Percentiles rank a stretch among this genome's conserved stretches.
Conservation (phyloP, 2,888 invertebrate genomes). For the Ariolimax columbianus region DNA sequence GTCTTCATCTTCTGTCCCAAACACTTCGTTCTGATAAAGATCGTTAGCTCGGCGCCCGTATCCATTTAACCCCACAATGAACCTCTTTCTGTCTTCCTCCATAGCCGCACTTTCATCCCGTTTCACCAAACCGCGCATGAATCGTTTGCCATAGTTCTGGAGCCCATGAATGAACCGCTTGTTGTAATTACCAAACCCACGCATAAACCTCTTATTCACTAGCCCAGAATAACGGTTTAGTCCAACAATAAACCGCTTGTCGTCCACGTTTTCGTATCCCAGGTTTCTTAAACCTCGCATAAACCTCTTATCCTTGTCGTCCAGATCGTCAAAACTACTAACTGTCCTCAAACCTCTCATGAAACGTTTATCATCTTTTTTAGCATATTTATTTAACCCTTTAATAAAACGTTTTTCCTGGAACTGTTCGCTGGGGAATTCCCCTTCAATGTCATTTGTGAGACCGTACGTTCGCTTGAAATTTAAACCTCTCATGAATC, state of each 20-base stretch:
- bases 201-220: conserved; percentile 17
- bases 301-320: conserved; percentile 16
- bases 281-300: conserved; percentile 16
- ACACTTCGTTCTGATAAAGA: background rate
- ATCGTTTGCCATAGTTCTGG: conserved; percentile 36
- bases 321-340: background rate
- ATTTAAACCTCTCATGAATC: conserved; percentile 44
- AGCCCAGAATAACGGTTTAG: background rate
- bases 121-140: conserved; percentile 39
- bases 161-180: conserved; percentile 29
- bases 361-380: conserved; percentile 30
- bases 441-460: background rate
- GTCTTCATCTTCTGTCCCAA: background rate
- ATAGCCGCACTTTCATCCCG: background rate
- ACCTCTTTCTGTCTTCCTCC: conserved; percentile 8
- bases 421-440: background rate
- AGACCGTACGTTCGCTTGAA: background rate
- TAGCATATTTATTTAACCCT: conserved; percentile 1
- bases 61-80: conserved; percentile 43
- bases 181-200: background rate
- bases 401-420: conserved; percentile 20
- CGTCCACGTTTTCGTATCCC: background rate
- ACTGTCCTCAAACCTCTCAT: conserved; percentile 21
- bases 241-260: conserved; percentile 22
- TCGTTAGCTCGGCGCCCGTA: conserved; percentile 12